A percentile compares a stretch with the other conserved stretches of the same genome.
These are phyloP conservation scores for Hozukius guyotensis DNA, from an alignment of 2,797 vertebrate species.

Conservation along the genomic window DNA sequence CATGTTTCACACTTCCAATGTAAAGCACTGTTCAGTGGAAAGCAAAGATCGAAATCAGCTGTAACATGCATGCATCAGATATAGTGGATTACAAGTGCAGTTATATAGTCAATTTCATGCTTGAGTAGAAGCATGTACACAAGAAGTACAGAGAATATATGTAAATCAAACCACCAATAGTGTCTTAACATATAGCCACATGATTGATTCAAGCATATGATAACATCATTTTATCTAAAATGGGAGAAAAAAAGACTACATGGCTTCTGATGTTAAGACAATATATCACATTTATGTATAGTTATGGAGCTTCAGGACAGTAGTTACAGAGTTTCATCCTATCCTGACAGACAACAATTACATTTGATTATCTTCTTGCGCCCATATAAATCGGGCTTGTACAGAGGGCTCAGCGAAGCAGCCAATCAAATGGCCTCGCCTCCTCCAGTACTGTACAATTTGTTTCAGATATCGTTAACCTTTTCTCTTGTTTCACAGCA, in stretches of 20 bases:
- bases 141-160: not conserved
- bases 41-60: not conserved
- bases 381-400: conserved; percentile 7
- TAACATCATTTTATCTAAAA: not conserved
- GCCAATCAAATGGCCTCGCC: conserved; percentile 7
- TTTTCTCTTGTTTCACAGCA: conserved; percentile 67
- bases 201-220: not conserved
- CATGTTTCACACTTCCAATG: too few relatives aligned
- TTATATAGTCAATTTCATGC: not conserved
- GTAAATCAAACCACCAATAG: not conserved
- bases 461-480: conserved; percentile 71
- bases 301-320: not conserved
- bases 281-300: not conserved
- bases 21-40: too few relatives aligned
- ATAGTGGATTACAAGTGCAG: not conserved
- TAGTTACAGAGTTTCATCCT: not conserved
- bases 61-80: not conserved
- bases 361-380: conserved; percentile 1
- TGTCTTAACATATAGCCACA: not conserved
- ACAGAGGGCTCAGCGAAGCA: conserved; percentile 5
- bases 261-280: not conserved
- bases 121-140: not conserved
- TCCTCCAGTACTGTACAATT: conserved; percentile 29
- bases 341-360: not conserved
- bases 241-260: not conserved